Percentiles rank a stretch among this genome's conserved stretches.
These are phyloP conservation scores for Paguma larvata DNA, from an alignment of 2,797 vertebrate genomes.

Conservation along the genomic window DNA sequence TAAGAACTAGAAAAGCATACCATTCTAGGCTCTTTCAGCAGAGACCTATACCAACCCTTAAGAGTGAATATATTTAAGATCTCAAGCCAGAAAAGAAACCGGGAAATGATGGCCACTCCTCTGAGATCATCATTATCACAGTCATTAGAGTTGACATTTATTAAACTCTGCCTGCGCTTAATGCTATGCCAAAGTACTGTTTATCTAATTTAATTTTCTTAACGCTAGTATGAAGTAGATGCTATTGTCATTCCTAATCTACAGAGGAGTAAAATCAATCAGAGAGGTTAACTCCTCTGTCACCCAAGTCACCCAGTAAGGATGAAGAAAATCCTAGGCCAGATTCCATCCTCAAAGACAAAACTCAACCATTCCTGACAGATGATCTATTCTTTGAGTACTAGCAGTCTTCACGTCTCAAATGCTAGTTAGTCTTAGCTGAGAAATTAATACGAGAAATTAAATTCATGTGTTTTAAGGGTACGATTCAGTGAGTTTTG, in stretches of 20 bases:
- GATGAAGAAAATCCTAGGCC: not conserved
- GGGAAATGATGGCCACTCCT: not conserved
- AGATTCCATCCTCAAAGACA: not conserved
- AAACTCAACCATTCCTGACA: not conserved
- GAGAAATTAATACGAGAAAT: not conserved
- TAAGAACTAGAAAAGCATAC: not conserved
- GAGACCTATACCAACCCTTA: not conserved
- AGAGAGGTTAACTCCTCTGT: not conserved
- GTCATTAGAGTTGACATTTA: not conserved
- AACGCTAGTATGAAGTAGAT: not conserved
- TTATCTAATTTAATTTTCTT: slow-evolving; percentile 20
- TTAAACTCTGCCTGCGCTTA: slow-evolving; percentile 7
- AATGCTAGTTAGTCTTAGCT: not conserved
- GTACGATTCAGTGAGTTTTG: not conserved
- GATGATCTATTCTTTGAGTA: not conserved
- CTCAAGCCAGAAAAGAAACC: slow-evolving; percentile 46
- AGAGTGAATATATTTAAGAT: not conserved
- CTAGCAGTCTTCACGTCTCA: not conserved
- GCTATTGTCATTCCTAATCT: not conserved
- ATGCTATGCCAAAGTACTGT: not conserved
- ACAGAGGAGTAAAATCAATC: not conserved
- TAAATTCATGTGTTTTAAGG: not conserved
- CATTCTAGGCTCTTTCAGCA: not conserved
- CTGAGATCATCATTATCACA: not conserved
- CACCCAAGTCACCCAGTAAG: not conserved